A percentile compares a stretch with the other conserved stretches of the same genome.
These are phyloP conservation scores for Xestia rhomboidea DNA, from an alignment of 2,888 invertebrate species.

Conservation along the genomic window DNA sequence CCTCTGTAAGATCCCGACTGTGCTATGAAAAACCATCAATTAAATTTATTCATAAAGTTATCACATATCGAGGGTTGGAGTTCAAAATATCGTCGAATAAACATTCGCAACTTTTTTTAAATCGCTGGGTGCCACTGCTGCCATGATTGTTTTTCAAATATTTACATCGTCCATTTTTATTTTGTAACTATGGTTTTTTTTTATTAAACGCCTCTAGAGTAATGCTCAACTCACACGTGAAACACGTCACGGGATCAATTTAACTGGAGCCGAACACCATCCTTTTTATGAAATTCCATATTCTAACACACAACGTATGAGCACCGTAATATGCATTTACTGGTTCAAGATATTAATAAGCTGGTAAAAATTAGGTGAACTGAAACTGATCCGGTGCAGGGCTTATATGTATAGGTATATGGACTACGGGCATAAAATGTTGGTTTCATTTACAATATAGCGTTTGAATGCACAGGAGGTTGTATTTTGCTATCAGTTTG, in stretches of 20 bases:
- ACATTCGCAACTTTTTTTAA: neutral
- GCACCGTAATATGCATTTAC: neutral
- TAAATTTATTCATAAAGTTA: neutral
- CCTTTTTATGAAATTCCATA: neutral
- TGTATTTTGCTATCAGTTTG: neutral
- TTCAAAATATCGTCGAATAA: neutral
- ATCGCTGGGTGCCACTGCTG: neutral
- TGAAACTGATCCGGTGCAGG: neutral
- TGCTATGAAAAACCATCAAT: neutral
- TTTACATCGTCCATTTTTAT: neutral
- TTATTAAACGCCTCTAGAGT: neutral
- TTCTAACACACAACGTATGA: neutral
- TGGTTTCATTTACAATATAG: neutral
- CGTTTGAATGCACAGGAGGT: neutral
- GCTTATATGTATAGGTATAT: neutral
- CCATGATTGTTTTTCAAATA: neutral
- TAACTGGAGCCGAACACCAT: neutral
- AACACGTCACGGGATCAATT: neutral
- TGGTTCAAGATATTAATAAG: neutral
- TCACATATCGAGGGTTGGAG: neutral
- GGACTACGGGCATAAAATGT: neutral
- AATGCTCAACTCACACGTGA: neutral
- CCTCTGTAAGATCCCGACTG: neutral
- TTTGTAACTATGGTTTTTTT: neutral
- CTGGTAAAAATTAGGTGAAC: neutral